phyloP scores from a whole-genome alignment of 2,113 vertebrate genomes.

The Chroicocephalus ridibundus region DNA sequence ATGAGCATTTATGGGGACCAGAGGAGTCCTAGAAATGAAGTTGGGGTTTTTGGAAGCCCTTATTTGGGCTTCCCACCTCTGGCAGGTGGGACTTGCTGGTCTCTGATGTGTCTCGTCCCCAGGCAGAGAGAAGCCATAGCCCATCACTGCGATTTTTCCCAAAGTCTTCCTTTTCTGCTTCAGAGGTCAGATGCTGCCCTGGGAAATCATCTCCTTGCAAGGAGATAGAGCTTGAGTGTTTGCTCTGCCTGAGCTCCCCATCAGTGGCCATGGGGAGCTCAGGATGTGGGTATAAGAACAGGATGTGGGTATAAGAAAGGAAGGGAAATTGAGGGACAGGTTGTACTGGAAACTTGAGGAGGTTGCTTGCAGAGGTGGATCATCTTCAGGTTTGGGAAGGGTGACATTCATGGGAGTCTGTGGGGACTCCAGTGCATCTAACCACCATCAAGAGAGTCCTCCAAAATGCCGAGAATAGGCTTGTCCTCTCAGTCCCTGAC shows the following conservation, averaged over 20 bases:
- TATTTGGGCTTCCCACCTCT: not conserved
- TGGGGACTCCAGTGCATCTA: not conserved
- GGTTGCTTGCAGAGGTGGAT: not conserved
- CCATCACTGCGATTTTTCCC: not conserved
- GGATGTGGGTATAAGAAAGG: not conserved
- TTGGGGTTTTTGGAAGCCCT: not conserved
- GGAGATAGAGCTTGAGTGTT: not conserved
- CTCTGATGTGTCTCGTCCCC: fast-evolving
- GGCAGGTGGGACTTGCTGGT: not conserved
- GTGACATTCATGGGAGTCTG: not conserved
- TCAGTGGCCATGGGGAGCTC: not conserved
- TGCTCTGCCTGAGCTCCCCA: not conserved
- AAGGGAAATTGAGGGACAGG: not conserved
- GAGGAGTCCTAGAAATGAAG: not conserved
- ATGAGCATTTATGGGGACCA: not conserved
- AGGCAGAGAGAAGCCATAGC: fast-evolving
- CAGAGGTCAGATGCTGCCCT: not conserved
- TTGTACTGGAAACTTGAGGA: not conserved
- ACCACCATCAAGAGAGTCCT: not conserved
- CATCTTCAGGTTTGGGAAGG: not conserved
- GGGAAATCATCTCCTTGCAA: not conserved
- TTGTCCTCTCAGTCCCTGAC: not conserved
- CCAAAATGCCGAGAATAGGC: not conserved
- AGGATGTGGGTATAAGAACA: not conserved
- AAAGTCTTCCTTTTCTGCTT: not conserved